Conservation (phyloP, 1,140 invertebrate species). For the Pseudachorutes palmiensis region DNA sequence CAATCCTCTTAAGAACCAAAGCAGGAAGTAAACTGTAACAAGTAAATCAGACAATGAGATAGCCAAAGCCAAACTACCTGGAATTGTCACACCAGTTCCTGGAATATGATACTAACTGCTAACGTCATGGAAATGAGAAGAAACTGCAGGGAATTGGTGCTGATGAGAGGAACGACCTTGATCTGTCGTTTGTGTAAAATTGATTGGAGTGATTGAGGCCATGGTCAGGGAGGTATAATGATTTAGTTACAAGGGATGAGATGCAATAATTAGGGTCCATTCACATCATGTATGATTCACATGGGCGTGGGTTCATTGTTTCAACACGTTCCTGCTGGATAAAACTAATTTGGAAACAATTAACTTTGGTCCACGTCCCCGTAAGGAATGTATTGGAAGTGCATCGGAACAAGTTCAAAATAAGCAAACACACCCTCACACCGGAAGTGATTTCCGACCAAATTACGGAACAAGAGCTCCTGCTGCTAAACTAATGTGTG, state of each 20-base stretch:
- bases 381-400: neutral
- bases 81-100: neutral
- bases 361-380: neutral
- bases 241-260: no score
- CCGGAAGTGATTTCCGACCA: slow-evolving; percentile 31
- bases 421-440: slow-evolving; percentile 16
- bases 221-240: slow-evolving; percentile 28
- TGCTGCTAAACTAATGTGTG: neutral
- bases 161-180: no score
- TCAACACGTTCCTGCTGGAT: no score
- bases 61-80: neutral
- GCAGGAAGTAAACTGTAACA: neutral
- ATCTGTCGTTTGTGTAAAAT: neutral
- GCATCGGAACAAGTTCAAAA: neutral
- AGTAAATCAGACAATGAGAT: neutral
- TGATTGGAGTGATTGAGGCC: slow-evolving; percentile 28
- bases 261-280: neutral
- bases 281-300: no score
- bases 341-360: no score
- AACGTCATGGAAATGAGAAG: no score
- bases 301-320: neutral
- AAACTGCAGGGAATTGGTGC: no score
- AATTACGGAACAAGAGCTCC: neutral
- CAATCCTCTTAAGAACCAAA: neutral
- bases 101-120: neutral